Evolutionary conservation across 2,888 invertebrate genomes (phyloP).

Genomic region (Nephrotoma appendiculata): DNA sequence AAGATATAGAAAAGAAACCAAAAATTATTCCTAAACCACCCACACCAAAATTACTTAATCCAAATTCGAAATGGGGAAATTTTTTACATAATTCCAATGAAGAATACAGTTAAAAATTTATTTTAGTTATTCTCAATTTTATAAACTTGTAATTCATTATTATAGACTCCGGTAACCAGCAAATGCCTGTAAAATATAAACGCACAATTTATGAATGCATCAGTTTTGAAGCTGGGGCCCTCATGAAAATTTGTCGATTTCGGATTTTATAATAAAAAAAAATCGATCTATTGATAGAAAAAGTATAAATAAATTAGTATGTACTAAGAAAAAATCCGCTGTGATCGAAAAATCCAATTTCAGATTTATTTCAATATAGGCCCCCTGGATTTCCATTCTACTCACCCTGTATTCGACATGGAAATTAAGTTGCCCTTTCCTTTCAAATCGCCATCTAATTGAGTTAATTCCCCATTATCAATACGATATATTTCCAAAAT

Average conservation of each 20-base stretch:
- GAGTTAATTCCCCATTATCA: conserved; percentile 19
- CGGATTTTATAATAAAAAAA: too few species aligned
- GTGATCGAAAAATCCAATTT: neutral
- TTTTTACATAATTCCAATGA: neutral
- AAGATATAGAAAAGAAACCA: neutral
- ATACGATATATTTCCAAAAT: conserved; percentile 23
- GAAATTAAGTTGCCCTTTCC: conserved; percentile 27
- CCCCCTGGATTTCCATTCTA: neutral
- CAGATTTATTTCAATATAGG: neutral
- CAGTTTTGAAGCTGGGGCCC: too few species aligned
- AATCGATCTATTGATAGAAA: too few species aligned
- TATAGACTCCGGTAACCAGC: conserved; percentile 27
- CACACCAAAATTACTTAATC: neutral
- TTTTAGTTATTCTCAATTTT: conserved; percentile 1
- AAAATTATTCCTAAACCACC: neutral
- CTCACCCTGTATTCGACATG: conserved; percentile 28
- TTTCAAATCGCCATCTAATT: conserved; percentile 22
- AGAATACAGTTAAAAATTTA: neutral
- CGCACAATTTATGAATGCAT: neutral
- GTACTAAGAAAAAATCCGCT: too few species aligned
- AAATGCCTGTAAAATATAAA: conserved; percentile 21
- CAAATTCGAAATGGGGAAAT: conserved; percentile 4
- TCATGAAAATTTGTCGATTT: too few species aligned
- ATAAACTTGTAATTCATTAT: conserved; percentile 27
- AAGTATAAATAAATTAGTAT: too few species aligned